These are phyloP conservation scores for Beris chalybata DNA, from an alignment of 2,888 invertebrate species.

Conservation along the genomic window DNA sequence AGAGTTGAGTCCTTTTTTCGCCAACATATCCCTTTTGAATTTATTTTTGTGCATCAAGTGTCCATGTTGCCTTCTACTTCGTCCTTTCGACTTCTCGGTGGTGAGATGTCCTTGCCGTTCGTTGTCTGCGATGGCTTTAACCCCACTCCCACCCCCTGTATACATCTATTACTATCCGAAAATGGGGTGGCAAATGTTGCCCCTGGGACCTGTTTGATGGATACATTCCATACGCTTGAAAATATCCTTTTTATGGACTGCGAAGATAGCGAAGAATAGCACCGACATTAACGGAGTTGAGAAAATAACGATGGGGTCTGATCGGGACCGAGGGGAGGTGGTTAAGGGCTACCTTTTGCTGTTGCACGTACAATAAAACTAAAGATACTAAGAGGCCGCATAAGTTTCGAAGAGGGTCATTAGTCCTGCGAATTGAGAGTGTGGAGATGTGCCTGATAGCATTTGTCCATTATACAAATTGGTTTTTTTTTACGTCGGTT, in stretches of 20 bases:
- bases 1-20: neutral
- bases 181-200: constrained; percentile 56
- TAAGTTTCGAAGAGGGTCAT: constrained; percentile 7
- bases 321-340: neutral
- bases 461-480: constrained; percentile 26
- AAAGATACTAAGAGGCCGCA: constrained; percentile 10
- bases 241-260: constrained; percentile 38
- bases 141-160: constrained; percentile 2
- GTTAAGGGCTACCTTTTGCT: neutral
- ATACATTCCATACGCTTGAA: constrained; percentile 45
- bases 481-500: constrained; percentile 9
- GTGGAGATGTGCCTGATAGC: neutral
- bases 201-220: constrained; percentile 55
- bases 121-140: constrained; percentile 45
- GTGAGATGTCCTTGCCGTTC: constrained; percentile 42
- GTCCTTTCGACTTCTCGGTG: constrained; percentile 10
- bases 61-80: constrained; percentile 32
- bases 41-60: constrained; percentile 35
- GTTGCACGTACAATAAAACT: constrained; percentile 22
- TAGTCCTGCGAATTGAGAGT: constrained; percentile 16
- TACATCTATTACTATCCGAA: constrained; percentile 44
- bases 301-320: neutral
- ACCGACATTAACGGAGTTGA: constrained; percentile 10
- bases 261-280: constrained; percentile 17
- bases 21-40: constrained; percentile 8